Percentiles rank a stretch among this genome's conserved stretches.
Conservation (phyloP, 2,797 vertebrate species). For the Carduelis carduelis region DNA sequence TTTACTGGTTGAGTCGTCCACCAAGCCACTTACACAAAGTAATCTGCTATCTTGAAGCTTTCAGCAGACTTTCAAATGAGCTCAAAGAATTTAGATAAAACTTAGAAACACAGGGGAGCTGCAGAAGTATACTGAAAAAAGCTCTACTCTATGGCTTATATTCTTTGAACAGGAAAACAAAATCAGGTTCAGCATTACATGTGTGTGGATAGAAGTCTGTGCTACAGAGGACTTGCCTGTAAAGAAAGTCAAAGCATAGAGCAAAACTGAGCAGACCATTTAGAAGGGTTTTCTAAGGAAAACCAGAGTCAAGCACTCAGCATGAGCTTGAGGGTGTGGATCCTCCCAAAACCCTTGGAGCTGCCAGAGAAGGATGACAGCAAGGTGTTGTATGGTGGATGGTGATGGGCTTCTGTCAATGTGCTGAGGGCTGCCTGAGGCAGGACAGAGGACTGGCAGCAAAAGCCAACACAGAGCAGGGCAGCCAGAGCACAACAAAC, state of each 20-base stretch:
- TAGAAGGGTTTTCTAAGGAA: not conserved
- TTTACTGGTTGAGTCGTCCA: not conserved
- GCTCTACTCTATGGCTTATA: not conserved
- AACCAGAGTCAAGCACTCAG: not conserved
- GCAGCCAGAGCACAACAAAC: not conserved
- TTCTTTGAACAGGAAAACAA: not conserved
- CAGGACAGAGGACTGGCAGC: not conserved
- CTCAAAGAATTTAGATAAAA: not conserved
- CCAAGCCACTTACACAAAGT: constrained; percentile 35
- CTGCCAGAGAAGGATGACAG: not conserved
- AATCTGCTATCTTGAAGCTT: constrained; percentile 13
- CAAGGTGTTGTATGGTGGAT: not conserved
- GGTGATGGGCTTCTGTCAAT: not conserved
- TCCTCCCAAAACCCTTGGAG: not conserved
- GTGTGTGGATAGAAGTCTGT: not conserved
- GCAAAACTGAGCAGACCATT: not conserved
- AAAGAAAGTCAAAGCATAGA: not conserved
- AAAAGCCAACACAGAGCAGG: accelerated
- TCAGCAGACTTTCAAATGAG: not conserved
- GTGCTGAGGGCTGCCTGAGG: not conserved
- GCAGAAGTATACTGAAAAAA: not conserved
- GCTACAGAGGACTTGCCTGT: not conserved
- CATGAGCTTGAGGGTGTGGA: not conserved
- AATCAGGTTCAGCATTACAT: not conserved
- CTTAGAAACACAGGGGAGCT: not conserved